Evolutionary conservation across 2,113 vertebrate genomes (phyloP), one percentile per base, ranked within the genome.

Genomic region (Condylura cristata): DNA sequence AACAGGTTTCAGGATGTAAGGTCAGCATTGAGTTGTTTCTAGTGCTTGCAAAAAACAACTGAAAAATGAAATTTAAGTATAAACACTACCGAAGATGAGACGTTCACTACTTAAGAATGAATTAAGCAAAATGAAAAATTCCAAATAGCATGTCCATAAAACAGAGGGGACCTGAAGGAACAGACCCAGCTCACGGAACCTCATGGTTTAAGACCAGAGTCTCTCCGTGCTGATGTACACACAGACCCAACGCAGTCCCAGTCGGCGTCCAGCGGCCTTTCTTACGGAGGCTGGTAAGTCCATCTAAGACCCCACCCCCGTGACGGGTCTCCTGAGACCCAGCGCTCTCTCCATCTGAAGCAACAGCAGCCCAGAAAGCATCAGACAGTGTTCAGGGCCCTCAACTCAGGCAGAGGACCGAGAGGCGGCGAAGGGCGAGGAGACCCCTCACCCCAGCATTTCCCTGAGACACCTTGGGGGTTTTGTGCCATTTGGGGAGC

Each of bases 51-150:
- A 51, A 18, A 91, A 68, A 60, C 11, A 48, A 84, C 30, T 71
- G 32, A 32, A 79, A 95, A 82, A 78, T 81, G 5, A 93, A 86
- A 86, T 26, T 6, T 51, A 78, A 66, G 70, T 6, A 44, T 32
- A 24, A 58, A 32, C 60, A 34, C 48, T 37, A 51, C 39, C 91
- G 32, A 72, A 34, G 39, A 82, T 12, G 61, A 61, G 48, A 37
- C n/a, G 56, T 39, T 51, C 88, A 65, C 39, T 85, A 81, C 30
- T 78, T 78, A 86, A 51, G 22, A 56, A 61, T 70, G 70, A 70
- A 63, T 34, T 51, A 60, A 53, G n/a, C 5, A 56, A 70, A 13
- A 30, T 41, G 4, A 79, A 82, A 48, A 75, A 41, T 41, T 76
- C 8, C 85, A 26, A 79, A 46, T 51, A 48, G 7, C 37, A 11